Base-by-base conservation (phyloP, 2,113 vertebrate species). In the Apaloderma vittatum region DNA sequence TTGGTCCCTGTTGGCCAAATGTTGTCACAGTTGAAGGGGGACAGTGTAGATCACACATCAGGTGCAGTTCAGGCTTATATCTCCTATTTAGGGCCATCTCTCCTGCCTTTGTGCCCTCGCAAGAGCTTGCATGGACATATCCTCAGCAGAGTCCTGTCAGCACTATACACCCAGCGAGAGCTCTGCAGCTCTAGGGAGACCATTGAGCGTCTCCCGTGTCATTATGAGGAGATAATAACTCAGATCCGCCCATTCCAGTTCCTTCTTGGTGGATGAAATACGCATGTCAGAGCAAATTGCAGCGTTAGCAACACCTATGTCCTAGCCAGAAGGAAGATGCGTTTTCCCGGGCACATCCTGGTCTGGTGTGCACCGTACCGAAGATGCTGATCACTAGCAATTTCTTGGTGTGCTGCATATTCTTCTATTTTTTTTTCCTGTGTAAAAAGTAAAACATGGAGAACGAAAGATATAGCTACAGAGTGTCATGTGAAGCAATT, bases 91-190 rank as follows among this genome's bases (percentile, higher is more conserved):
- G 49, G 27, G 36, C 29, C 6, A 1, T 18, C 27, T 81, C 61
- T 90, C 11, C 78, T 88, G 66, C 57, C 34, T 55, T 49, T 51
- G 45, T 77, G 55, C 43, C 15, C 12, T 17, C 12, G 66, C n/a
- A 37, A 8, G 36, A 75, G n/a, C 65, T 61, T 37, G 14, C 3
- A 4, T 68, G 67, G 63, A 22, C 0, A 0, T 18, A 18, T 48
- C 49, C 57, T 51, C 14, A 3, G 61, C 61, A 70, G 37, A 34
- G 11, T 40, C 75, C 71, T 88, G 72, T 51, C 49, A 46, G 75
- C 71, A 70, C 29, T 6, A 30, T 18, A 15, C 8, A 11, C 23
- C 24, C n/a, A 48, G 54, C 6, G 34, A 62, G 49, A 68, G 86
- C 46, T 61, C 72, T 66, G 86, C 51, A 67, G 58, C 72, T 79